These are phyloP conservation scores for Drosophila watanabei DNA, from an alignment of 1,140 invertebrate genomes.

Conservation along the genomic window DNA sequence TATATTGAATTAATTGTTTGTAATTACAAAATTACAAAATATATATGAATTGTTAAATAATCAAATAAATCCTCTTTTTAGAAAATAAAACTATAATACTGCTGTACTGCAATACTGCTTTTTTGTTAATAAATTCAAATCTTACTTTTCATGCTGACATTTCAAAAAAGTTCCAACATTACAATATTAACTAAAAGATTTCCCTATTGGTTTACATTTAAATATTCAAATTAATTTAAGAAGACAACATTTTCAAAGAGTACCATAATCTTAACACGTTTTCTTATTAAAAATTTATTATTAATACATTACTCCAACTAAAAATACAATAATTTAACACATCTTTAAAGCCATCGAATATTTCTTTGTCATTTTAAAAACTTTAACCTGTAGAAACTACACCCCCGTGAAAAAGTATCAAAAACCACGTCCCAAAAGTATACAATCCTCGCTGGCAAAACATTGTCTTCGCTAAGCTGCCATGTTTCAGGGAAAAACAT, in stretches of 20 bases:
- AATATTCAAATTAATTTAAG: background rate
- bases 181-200: background rate
- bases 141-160: background rate
- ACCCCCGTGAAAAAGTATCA: background rate
- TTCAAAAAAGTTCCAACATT: too few relatives aligned
- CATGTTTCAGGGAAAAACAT: constrained; percentile 13
- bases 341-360: too few relatives aligned
- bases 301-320: background rate
- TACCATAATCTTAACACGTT: background rate
- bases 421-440: constrained; percentile 21
- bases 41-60: too few relatives aligned
- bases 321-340: background rate
- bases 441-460: constrained; percentile 3
- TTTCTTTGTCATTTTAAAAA: background rate
- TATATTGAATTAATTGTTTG: background rate
- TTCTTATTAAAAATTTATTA: background rate
- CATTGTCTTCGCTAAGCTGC: constrained; percentile 18
- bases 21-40: too few relatives aligned
- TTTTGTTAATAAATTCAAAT: background rate
- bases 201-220: background rate
- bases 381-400: background rate
- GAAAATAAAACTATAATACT: background rate
- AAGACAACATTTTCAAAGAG: background rate
- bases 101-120: too few relatives aligned
- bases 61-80: too few relatives aligned